A percentile compares a stretch with the other conserved stretches of the same genome.
These are phyloP conservation scores for Electrona antarctica DNA, from an alignment of 2,113 vertebrate species.

Conservation along the genomic window DNA sequence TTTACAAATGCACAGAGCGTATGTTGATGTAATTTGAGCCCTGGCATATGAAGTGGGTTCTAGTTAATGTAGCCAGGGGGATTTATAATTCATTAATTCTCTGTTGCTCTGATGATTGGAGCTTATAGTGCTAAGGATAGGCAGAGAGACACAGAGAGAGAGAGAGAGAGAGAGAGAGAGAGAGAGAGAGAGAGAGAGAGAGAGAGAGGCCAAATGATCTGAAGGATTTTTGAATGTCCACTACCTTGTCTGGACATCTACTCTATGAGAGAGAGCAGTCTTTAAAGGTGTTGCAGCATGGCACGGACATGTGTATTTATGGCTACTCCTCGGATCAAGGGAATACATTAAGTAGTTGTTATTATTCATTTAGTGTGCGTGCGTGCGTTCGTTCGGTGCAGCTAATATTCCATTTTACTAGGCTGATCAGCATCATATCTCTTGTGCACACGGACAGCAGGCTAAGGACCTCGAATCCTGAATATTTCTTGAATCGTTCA, in stretches of 20 bases:
- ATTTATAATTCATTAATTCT: conserved; percentile 74
- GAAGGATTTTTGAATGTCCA: conserved; percentile 68
- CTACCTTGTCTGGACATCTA: conserved; percentile 45
- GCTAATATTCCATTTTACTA: no score
- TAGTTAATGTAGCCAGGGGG: conserved; percentile 64
- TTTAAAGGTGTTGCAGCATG: not conserved
- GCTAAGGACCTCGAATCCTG: no score
- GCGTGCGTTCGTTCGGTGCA: no score
- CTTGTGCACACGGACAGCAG: no score
- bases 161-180: conserved; percentile 5
- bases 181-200: conserved; percentile 7
- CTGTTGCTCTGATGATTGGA: conserved; percentile 58
- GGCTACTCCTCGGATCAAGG: no score
- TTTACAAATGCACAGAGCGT: conserved; percentile 67
- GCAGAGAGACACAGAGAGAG: conserved; percentile 34
- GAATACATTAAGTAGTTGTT: no score
- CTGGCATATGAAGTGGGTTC: conserved; percentile 64
- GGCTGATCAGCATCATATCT: no score
- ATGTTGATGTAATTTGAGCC: conserved; percentile 71
- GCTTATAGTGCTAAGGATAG: conserved; percentile 59
- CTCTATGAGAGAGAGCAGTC: conserved; percentile 8
- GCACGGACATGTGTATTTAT: no score
- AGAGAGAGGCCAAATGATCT: conserved; percentile 68
- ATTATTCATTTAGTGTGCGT: no score
- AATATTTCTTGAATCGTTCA: no score